These are phyloP conservation scores for Micoletzkya japonica DNA, from an alignment of 2,888 invertebrate genomes.

Conservation along the genomic window DNA sequence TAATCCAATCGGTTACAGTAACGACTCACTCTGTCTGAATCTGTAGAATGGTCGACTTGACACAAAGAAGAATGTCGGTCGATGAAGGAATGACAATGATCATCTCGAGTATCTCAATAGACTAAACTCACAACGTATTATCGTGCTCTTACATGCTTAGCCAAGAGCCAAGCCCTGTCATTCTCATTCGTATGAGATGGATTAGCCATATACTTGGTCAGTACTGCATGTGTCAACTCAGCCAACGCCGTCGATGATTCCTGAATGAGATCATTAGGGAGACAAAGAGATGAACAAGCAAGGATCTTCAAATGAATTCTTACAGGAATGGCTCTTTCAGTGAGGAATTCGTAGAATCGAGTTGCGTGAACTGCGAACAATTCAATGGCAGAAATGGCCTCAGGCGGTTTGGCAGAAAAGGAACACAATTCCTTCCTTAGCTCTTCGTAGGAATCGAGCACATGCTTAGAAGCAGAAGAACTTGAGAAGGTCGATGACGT, in stretches of 20 bases:
- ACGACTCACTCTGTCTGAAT: slow-evolving; percentile 17
- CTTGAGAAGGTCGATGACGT: slow-evolving; percentile 10
- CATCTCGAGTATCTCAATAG: slow-evolving; percentile 10
- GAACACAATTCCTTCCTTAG: slow-evolving; percentile 7
- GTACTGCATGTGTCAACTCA: slow-evolving; percentile 15
- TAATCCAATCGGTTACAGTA: not conserved
- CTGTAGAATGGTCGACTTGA: slow-evolving; percentile 22
- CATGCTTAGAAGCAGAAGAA: slow-evolving; percentile 1
- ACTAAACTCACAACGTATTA: not conserved
- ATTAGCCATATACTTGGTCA: slow-evolving; percentile 24
- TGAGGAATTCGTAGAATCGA: slow-evolving; percentile 21
- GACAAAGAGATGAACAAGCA: not conserved
- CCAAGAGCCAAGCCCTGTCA: slow-evolving; percentile 13
- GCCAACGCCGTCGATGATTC: slow-evolving; percentile 16
- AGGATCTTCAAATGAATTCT: not conserved
- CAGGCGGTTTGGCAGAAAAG: slow-evolving; percentile 17
- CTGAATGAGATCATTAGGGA: not conserved
- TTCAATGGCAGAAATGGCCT: slow-evolving; percentile 11
- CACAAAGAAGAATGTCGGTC: slow-evolving; percentile 13
- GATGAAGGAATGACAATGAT: slow-evolving; percentile 12
- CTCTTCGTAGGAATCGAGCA: slow-evolving; percentile 19
- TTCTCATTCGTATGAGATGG: slow-evolving; percentile 21
- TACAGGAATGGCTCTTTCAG: slow-evolving; percentile 18
- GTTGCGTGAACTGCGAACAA: slow-evolving; percentile 16
- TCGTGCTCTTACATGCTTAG: slow-evolving; percentile 6